Conservation (phyloP, 2,888 invertebrate genomes). For the Dasypolia templi region DNA sequence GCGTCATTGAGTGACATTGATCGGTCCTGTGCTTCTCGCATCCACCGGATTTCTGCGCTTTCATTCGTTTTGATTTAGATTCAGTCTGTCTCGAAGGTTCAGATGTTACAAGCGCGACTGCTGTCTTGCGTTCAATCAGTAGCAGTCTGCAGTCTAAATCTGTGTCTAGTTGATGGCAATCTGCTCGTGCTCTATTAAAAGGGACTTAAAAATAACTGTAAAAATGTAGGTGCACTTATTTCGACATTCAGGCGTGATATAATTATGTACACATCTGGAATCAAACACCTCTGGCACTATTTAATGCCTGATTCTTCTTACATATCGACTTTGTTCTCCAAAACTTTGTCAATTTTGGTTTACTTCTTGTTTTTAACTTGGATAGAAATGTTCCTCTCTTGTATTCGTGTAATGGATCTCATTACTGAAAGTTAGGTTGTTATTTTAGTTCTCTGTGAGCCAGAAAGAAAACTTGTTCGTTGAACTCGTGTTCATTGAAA, state of each 20-base stretch:
- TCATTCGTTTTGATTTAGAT: too few relatives aligned
- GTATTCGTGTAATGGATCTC: neutral
- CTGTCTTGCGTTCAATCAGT: neutral
- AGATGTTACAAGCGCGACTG: neutral
- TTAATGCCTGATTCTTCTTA: neutral
- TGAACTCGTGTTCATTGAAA: neutral
- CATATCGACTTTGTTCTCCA: neutral
- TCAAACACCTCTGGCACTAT: neutral
- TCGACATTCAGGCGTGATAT: neutral
- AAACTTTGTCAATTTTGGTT: neutral
- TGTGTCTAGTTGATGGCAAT: neutral
- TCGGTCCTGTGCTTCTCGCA: too few relatives aligned
- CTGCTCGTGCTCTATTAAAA: neutral
- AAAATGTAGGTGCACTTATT: neutral
- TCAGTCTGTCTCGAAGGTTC: too few relatives aligned
- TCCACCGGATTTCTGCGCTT: too few relatives aligned
- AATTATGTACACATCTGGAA: neutral
- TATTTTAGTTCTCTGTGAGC: neutral
- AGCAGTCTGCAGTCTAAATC: neutral
- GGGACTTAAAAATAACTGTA: neutral
- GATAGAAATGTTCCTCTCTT: neutral
- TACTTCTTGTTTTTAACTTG: constrained; percentile 1
- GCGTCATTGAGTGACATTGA: too few relatives aligned
- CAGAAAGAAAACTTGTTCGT: constrained; percentile 1
- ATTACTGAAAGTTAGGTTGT: neutral